These are phyloP conservation scores for Laspeyria flexula DNA, from an alignment of 2,888 invertebrate species.

Conservation along the genomic window DNA sequence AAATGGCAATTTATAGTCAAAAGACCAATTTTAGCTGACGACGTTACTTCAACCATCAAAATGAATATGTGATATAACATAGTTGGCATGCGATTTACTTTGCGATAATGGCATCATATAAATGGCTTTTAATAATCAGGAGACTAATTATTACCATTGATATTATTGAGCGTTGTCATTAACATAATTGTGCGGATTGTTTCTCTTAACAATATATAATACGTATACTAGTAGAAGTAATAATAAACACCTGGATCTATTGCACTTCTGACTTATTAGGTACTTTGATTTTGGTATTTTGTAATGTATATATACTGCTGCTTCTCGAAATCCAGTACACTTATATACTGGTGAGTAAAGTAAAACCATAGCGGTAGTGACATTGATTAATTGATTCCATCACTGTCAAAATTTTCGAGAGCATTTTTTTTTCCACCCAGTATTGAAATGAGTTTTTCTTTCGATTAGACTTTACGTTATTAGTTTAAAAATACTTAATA, in stretches of 20 bases:
- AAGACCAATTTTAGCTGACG: no score
- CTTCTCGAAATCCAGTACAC: conserved; percentile 2
- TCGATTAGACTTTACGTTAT: conserved; percentile 33
- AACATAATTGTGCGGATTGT: not conserved
- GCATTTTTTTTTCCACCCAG: no score
- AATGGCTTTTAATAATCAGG: no score
- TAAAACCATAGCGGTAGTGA: no score
- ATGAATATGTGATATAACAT: no score
- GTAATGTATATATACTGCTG: conserved; percentile 1
- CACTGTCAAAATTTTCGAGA: no score
- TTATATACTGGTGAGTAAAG: not conserved
- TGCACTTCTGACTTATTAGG: conserved; percentile 6
- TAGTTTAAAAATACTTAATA: not conserved
- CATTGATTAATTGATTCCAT: no score
- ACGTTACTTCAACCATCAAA: no score
- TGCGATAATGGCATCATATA: no score
- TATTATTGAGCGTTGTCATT: not conserved
- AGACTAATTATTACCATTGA: conserved; percentile 8
- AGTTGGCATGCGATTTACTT: no score
- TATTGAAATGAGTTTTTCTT: no score
- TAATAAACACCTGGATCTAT: conserved; percentile 5
- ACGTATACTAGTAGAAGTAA: not conserved
- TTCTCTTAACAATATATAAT: not conserved
- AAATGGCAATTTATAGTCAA: no score
- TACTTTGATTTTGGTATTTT: not conserved